phyloP scores from a whole-genome alignment of 2,113 vertebrate genomes.

The Phycodurus eques region DNA sequence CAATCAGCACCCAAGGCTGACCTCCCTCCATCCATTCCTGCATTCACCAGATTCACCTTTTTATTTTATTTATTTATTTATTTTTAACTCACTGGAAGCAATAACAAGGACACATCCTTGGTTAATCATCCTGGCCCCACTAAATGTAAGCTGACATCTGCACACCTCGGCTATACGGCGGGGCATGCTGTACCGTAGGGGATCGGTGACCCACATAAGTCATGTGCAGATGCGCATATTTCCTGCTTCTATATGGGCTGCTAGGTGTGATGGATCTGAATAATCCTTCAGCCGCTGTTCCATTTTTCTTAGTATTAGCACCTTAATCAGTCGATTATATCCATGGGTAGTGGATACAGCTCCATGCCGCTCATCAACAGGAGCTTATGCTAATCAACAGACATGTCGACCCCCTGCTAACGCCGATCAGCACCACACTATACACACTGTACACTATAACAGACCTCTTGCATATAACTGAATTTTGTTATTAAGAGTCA shows the following conservation, averaged over 20 bases:
- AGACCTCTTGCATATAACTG: not conserved
- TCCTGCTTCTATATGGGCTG: conserved; percentile 33
- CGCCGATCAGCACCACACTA: not conserved
- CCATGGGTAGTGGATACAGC: not conserved
- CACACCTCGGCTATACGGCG: conserved; percentile 56
- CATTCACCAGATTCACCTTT: conserved; percentile 27
- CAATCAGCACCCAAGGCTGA: conserved; percentile 22
- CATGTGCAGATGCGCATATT: conserved; percentile 29
- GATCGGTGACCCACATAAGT: conserved; percentile 64
- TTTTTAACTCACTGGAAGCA: not conserved
- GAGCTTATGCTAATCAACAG: not conserved
- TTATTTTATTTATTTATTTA: conserved; percentile 8
- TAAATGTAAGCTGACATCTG: conserved; percentile 54
- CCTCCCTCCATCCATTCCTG: conserved; percentile 33
- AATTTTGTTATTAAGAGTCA: too few species aligned
- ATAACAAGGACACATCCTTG: conserved; percentile 47
- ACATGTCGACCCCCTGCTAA: not conserved
- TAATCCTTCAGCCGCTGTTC: not conserved
- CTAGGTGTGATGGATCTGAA: conserved; percentile 38
- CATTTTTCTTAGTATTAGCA: not conserved
- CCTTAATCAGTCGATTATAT: not conserved
- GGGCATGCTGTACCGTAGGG: conserved; percentile 52
- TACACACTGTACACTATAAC: too few species aligned
- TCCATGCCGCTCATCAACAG: not conserved
- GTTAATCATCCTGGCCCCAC: conserved; percentile 38